Evolutionary conservation across 2,797 vertebrate genomes (phyloP).

Genomic region (Huso huso): DNA sequence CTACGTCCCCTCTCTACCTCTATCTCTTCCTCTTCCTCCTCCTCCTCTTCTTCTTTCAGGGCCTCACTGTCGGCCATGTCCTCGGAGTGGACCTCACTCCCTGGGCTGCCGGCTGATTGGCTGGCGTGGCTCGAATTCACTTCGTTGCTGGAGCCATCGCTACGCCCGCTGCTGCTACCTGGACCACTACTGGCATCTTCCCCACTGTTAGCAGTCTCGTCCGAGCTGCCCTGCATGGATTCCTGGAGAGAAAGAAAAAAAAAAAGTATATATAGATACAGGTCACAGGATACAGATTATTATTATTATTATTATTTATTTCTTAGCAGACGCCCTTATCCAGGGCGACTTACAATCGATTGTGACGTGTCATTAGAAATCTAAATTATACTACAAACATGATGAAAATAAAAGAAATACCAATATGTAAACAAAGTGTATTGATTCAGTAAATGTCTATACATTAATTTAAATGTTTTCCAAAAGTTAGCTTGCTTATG

Average conservation of each 20-base stretch:
- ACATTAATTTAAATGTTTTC: no score
- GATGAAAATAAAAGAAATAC: no score
- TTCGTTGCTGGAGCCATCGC: conserved; percentile 93
- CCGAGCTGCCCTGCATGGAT: conserved; percentile 97
- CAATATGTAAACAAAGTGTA: no score
- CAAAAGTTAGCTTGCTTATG: no score
- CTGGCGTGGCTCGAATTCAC: conserved; percentile 89
- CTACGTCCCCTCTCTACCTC: conserved; percentile 62
- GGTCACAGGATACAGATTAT: no score
- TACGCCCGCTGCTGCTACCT: conserved; percentile 89
- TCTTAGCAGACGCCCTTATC: no score
- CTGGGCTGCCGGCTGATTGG: conserved; percentile 91
- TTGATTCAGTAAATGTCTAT: no score
- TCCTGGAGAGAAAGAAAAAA: conserved; percentile 55
- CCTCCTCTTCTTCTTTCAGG: conserved; percentile 88
- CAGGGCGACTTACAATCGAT: no score
- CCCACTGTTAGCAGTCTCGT: conserved; percentile 97
- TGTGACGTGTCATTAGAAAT: no score
- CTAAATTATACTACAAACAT: no score
- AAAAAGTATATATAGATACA: no score
- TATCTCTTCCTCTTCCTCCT: conserved; percentile 42
- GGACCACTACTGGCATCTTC: conserved; percentile 94
- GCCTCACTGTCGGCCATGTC: conserved; percentile 94
- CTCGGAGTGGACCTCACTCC: conserved; percentile 89
- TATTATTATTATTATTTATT: no score